Percentiles rank a stretch among this genome's conserved stretches.
These are phyloP conservation scores for Rana temporaria DNA, from an alignment of 2,113 vertebrate genomes.

Conservation along the genomic window DNA sequence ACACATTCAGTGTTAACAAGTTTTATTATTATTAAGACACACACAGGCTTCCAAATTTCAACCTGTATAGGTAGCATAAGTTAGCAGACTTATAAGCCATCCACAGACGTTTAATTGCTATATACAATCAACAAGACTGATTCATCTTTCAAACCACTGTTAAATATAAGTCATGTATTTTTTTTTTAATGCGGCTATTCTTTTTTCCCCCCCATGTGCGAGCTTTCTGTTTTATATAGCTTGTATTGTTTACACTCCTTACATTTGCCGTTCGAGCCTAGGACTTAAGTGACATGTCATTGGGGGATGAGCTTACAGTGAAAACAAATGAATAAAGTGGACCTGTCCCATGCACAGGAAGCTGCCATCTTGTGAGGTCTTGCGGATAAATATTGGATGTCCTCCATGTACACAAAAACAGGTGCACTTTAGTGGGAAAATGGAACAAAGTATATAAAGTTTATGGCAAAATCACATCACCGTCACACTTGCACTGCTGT, in stretches of 20 bases:
- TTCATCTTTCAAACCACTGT: slow-evolving; percentile 15
- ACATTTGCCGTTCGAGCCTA: slow-evolving; percentile 30
- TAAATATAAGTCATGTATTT: slow-evolving; percentile 1
- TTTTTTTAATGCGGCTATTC: slow-evolving; percentile 10
- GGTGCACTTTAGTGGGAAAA: slow-evolving; percentile 53
- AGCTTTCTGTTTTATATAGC: slow-evolving; percentile 13
- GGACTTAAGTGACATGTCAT: slow-evolving; percentile 63
- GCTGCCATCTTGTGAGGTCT: neutral
- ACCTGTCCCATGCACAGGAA: neutral
- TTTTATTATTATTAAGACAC: slow-evolving; percentile 52
- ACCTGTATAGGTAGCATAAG: slow-evolving; percentile 51
- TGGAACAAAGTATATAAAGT: slow-evolving; percentile 64
- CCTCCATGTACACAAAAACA: slow-evolving; percentile 2
- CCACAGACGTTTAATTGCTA: slow-evolving; percentile 38
- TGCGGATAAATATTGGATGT: neutral
- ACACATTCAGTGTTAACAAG: slow-evolving; percentile 50
- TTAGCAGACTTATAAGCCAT: slow-evolving; percentile 52
- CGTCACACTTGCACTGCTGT: slow-evolving; percentile 60
- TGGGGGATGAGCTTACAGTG: slow-evolving; percentile 40
- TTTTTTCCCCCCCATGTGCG: neutral
- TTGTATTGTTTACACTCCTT: slow-evolving; percentile 15
- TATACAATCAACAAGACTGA: slow-evolving; percentile 38
- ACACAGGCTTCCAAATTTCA: slow-evolving; percentile 47
- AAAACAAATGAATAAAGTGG: slow-evolving; percentile 2
- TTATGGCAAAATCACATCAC: slow-evolving; percentile 59